Evolutionary conservation across 2,113 vertebrate genomes (phyloP), one percentile per base, ranked within the genome.

Genomic region (Eubucco bourcierii): DNA sequence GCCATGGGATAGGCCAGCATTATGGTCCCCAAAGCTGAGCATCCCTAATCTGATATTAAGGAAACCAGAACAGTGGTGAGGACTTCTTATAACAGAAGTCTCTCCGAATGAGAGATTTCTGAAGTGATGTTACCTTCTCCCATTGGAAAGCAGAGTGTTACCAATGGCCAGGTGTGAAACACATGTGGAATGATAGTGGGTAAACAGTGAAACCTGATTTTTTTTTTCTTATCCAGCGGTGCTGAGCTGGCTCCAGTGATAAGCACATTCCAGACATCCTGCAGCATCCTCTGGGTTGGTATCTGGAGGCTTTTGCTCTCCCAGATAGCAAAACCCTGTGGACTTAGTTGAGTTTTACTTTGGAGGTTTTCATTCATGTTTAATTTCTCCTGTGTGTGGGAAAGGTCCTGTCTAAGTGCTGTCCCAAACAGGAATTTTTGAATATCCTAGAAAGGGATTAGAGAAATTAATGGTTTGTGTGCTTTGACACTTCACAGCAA

Each of bases 391-490:
- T 28, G 15, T 66, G 44, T 33, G 10, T 34, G 21, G 53, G 28
- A 55, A 72, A 16, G 39, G 11, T 61, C 31, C 41, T 64, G 24
- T 33, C 20, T 46, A 44, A 41, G 29, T 34, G 6, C 52, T 5
- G 3, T 75, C 29, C 64, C 15, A 44, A 27, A 44, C 19, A 55
- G 33, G 59, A 52, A 31, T 88, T 84, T n/a, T 46, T 80, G 44
- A 19, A n/a, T 71, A 53, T 76, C 5, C 41, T 66, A 29, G 58
- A 65, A 59, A 46, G 25, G 14, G 9, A 53, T 84, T 31, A 47
- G 68, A 70, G 19, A 33, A 64, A 31, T 41, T 75, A 3, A 1
- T 12, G 28, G 44, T n/a, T 89, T 1, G 0, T 0, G 0, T 28
- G 34, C 46, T 71, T 20, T 15, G 41, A 37, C 11, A 6, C 17